Percentiles rank a stretch among this genome's conserved stretches.
These are phyloP conservation scores for Onchidella celtica DNA, from an alignment of 2,888 invertebrate species.

Conservation along the genomic window DNA sequence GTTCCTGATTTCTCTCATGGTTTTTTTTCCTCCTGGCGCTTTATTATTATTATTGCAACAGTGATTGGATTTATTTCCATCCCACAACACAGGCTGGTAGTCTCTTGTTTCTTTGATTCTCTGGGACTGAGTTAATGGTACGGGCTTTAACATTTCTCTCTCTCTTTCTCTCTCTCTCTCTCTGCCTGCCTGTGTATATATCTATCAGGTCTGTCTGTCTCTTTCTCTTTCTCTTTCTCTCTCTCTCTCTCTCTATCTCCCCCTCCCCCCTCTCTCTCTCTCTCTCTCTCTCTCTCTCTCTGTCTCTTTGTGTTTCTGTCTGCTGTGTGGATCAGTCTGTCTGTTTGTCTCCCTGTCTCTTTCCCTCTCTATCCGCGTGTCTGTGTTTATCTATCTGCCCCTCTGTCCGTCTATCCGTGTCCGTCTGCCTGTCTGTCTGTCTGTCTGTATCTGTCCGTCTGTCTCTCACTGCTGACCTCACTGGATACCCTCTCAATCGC, in stretches of 20 bases:
- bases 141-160: no score
- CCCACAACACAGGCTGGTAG: no score
- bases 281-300: neutral
- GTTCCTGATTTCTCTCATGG: no score
- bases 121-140: no score
- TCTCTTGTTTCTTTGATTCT: no score
- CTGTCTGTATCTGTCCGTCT: neutral
- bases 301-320: neutral
- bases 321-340: no score
- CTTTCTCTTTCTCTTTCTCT: conserved; percentile 14
- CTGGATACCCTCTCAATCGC: no score
- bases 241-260: neutral
- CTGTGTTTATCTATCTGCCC: conserved; percentile 31
- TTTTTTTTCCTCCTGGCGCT: no score
- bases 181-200: neutral
- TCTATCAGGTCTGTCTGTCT: neutral
- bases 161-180: neutral
- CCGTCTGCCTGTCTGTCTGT: neutral
- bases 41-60: no score
- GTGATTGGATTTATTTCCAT: no score
- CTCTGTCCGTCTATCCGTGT: conserved; percentile 1
- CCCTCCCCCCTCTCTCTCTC: neutral
- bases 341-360: neutral
- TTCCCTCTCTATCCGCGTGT: neutral
- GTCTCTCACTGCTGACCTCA: no score